Conservation (phyloP, 2,888 invertebrate genomes). For the Hermaeophaga mercurialis region DNA sequence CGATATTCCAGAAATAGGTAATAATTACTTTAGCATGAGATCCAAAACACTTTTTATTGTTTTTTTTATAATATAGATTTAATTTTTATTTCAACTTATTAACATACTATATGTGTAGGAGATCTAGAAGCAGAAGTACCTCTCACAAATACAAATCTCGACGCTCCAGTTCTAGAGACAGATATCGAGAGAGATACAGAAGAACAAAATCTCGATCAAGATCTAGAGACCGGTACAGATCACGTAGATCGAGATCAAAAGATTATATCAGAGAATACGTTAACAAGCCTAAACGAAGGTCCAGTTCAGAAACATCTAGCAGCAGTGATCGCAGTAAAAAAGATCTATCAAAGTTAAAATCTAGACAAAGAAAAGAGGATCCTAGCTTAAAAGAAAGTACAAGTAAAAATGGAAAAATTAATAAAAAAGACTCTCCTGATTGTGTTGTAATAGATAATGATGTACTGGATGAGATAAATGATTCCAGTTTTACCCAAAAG, state of each 20-base stretch:
- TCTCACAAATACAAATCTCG: conserved; percentile 41
- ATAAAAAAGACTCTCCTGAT: conserved; percentile 34
- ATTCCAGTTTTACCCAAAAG: conserved; percentile 69
- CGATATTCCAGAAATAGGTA: conserved; percentile 30
- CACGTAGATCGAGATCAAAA: conserved; percentile 51
- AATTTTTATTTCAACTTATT: no score
- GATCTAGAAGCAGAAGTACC: conserved; percentile 47
- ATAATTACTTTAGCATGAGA: no score
- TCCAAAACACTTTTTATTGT: no score
- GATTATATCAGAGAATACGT: conserved; percentile 53
- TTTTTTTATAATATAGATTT: no score
- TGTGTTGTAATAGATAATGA: conserved; percentile 62
- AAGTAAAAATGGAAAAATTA: conserved; percentile 13
- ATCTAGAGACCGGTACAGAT: conserved; percentile 43
- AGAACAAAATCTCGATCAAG: conserved; percentile 35
- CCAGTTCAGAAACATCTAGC: conserved; percentile 40
- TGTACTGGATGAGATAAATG: conserved; percentile 72
- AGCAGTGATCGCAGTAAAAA: conserved; percentile 32
- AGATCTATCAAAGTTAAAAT: conserved; percentile 17
- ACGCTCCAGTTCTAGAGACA: conserved; percentile 44
- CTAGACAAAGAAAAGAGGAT: conserved; percentile 26
- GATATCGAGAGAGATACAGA: conserved; percentile 30
- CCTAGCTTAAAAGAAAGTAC: conserved; percentile 19
- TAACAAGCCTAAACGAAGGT: conserved; percentile 45
- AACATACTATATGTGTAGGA: conserved; percentile 32